phyloP scores from a whole-genome alignment of 2,113 vertebrate species.

The Corythornis madagascariensis region DNA sequence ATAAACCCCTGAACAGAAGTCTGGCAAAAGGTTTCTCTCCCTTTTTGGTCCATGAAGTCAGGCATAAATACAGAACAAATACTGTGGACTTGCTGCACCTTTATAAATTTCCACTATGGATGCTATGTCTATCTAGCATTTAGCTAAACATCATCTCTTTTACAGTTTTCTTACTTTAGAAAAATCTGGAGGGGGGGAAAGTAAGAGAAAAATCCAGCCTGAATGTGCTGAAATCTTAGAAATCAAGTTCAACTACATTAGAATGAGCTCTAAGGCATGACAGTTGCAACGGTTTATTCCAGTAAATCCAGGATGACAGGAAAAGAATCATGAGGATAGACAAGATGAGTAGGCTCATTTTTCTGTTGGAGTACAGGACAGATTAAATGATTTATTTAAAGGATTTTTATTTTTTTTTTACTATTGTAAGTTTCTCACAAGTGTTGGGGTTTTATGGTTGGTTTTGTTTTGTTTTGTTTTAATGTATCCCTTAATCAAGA shows the following conservation, averaged over 20 bases:
- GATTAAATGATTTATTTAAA: constrained; percentile 10
- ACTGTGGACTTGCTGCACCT: neutral
- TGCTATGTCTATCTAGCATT: neutral
- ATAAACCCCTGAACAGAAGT: neutral
- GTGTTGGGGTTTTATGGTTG: neutral
- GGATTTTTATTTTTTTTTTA: neutral
- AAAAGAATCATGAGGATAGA: constrained; percentile 27
- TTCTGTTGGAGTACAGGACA: constrained; percentile 6
- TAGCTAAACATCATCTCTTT: neutral
- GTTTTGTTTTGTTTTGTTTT: neutral
- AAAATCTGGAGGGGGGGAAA: neutral
- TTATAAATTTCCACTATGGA: neutral
- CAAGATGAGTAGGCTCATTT: constrained; percentile 26
- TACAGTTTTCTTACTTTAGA: neutral
- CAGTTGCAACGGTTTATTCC: constrained; percentile 41
- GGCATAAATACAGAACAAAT: neutral
- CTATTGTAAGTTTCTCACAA: neutral
- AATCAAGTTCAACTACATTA: constrained; percentile 49
- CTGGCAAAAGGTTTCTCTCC: neutral
- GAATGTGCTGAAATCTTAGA: constrained; percentile 22
- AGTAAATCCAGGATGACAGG: constrained; percentile 39
- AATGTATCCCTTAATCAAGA: neutral
- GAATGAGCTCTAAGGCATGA: constrained; percentile 18
- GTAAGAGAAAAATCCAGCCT: neutral
- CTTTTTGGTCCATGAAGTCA: neutral